A percentile compares a stretch with the other conserved stretches of the same genome.
These are phyloP conservation scores for Drosophila crucigera DNA, from an alignment of 2,888 invertebrate genomes.

Conservation along the genomic window DNA sequence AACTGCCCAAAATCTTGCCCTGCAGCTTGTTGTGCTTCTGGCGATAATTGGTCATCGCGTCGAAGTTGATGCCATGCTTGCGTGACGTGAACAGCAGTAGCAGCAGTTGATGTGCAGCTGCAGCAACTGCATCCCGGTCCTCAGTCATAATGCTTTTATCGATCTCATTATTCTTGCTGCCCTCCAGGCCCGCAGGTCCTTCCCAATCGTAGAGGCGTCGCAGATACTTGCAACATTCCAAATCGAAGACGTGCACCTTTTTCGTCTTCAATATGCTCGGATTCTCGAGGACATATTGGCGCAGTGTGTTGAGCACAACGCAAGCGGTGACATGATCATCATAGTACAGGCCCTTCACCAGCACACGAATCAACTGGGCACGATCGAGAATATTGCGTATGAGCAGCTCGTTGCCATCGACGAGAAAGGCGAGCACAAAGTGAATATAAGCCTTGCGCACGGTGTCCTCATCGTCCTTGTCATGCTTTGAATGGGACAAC, in stretches of 20 bases:
- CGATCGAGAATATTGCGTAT: conserved; percentile 90
- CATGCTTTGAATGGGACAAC: conserved; percentile 85
- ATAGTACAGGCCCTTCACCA: conserved; percentile 88
- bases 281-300: conserved; percentile 89
- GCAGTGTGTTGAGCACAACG: conserved; percentile 89
- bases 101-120: conserved; percentile 89
- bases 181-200: conserved; percentile 87
- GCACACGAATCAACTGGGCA: conserved; percentile 87
- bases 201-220: conserved; percentile 91
- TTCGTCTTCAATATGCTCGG: conserved; percentile 89
- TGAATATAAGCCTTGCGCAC: conserved; percentile 91
- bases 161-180: not conserved
- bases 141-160: conserved; percentile 38
- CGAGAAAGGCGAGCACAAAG: conserved; percentile 91
- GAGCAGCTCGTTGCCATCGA: conserved; percentile 89
- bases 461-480: conserved; percentile 86
- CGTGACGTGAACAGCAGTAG: conserved; percentile 91
- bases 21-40: conserved; percentile 83
- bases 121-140: conserved; percentile 86
- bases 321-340: conserved; percentile 89
- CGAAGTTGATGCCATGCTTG: conserved; percentile 91
- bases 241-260: conserved; percentile 90
- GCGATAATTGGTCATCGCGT: conserved; percentile 87
- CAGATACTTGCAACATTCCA: conserved; percentile 88
- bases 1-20: conserved; percentile 86